Conservation (phyloP, 1,140 invertebrate genomes). For the Microplitis mediator region DNA sequence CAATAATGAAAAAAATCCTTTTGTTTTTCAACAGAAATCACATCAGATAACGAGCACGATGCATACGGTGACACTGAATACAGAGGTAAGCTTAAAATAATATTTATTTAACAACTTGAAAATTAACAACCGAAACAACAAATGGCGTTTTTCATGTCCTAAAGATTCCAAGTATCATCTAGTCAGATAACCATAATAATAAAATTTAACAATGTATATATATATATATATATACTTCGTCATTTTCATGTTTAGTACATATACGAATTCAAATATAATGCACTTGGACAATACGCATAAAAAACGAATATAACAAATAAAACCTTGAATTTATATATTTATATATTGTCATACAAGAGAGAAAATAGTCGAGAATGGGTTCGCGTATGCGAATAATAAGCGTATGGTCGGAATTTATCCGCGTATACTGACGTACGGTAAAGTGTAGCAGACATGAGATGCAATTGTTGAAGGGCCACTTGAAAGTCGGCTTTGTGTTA, state of each 20-base stretch:
- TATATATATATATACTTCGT: too few relatives aligned
- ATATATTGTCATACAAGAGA: not conserved
- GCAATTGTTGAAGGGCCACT: not conserved
- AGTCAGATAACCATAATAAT: too few relatives aligned
- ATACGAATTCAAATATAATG: too few relatives aligned
- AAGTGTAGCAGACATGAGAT: not conserved
- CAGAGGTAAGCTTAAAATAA: constrained; percentile 46
- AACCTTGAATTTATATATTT: not conserved
- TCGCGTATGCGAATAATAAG: not conserved
- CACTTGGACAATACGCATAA: too few relatives aligned
- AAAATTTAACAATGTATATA: too few relatives aligned
- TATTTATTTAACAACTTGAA: not conserved
- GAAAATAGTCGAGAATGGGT: not conserved
- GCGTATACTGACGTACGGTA: not conserved
- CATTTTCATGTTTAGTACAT: too few relatives aligned
- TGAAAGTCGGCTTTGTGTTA: not conserved
- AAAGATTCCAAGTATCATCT: too few relatives aligned
- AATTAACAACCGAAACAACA: not conserved
- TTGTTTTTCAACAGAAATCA: constrained; percentile 47
- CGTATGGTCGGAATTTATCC: not conserved
- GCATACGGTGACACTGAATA: constrained; percentile 43
- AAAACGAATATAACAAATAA: too few relatives aligned
- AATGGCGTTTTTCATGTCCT: too few relatives aligned
- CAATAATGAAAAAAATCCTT: not conserved
- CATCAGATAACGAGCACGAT: constrained; percentile 40